Evolutionary conservation across 2,797 vertebrate species (phyloP), one percentile per base, ranked within the genome.

Genomic region (Thaleichthys pacificus): DNA sequence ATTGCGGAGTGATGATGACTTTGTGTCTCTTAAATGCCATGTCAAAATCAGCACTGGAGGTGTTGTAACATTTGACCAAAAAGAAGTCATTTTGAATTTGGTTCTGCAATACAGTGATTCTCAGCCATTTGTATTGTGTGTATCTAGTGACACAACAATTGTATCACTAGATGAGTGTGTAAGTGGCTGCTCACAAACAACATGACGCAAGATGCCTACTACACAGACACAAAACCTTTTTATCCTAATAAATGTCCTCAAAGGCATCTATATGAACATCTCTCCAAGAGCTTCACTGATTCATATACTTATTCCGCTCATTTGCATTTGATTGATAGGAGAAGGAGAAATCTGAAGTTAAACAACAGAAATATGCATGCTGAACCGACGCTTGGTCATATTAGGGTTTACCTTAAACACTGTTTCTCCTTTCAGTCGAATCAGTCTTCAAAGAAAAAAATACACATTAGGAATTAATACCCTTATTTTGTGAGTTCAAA

Each of bases 391-490:
- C 42, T 3, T 38, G 30, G 72, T 71, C 75, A 76, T 14, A 24
- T 61, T 73, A 75, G 71, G 68, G 4, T 72, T 57, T 57, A n/a
- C 30, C 49, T 76, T 66, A 64, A 49, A 63, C 19, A 60, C 66
- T 67, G 81, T 80, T 78, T 12, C 68, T 68, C 54, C 67, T 68
- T 67, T 77, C 77, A 83, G 78, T 77, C 14, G 24, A 81, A 88
- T 88, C 80, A 86, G 79, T 79, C 80, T 81, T 26, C 72, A 42
- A 69, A 68, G 72, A 49, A 24, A 49, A 28, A 72, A 76, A 80
- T 83, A 76, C 72, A 79, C 70, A 76, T 76, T 80, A 79, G n/a
- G 74, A 49, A 54, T 71, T 71, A 60, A 30, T 56, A 60, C 81
- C 76, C 78, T 74, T n/a, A 70, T 78, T 82, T 86, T 74, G 75